These are phyloP conservation scores for Protula sp. DNA, from an alignment of 2,888 invertebrate species.

Conservation along the genomic window DNA sequence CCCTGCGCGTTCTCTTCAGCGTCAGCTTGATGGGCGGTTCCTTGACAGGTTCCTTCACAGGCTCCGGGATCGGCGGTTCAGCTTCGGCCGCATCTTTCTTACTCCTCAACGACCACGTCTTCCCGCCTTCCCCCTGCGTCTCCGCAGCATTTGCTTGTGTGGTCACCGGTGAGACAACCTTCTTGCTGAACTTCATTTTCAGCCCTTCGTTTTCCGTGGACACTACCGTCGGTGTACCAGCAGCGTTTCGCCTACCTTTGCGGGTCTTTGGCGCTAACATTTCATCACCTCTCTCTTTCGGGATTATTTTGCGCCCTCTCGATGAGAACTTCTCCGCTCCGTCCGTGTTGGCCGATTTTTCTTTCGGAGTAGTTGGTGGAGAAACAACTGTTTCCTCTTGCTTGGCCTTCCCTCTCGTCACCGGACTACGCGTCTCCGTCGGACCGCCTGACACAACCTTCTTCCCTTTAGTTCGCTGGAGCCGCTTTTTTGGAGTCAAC, in stretches of 20 bases:
- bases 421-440: too few species aligned
- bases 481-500: too few species aligned
- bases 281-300: slow-evolving; percentile 21
- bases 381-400: slow-evolving; percentile 1
- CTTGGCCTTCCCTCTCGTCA: slow-evolving; percentile 1
- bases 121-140: slow-evolving; percentile 11
- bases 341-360: not conserved
- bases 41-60: not conserved
- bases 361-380: not conserved
- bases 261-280: not conserved
- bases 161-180: not conserved
- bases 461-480: too few species aligned
- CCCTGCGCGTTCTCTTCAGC: not conserved
- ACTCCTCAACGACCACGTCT: not conserved
- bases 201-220: not conserved
- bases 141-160: slow-evolving; percentile 14
- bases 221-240: too few species aligned
- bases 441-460: too few species aligned
- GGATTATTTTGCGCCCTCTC: slow-evolving; percentile 19
- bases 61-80: not conserved
- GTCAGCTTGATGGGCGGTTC: not conserved
- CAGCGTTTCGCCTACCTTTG: not conserved
- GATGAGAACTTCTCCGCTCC: slow-evolving; percentile 10
- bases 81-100: not conserved
- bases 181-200: not conserved